Conservation (phyloP, 2,888 invertebrate species). For the Camptogramma bilineatum region DNA sequence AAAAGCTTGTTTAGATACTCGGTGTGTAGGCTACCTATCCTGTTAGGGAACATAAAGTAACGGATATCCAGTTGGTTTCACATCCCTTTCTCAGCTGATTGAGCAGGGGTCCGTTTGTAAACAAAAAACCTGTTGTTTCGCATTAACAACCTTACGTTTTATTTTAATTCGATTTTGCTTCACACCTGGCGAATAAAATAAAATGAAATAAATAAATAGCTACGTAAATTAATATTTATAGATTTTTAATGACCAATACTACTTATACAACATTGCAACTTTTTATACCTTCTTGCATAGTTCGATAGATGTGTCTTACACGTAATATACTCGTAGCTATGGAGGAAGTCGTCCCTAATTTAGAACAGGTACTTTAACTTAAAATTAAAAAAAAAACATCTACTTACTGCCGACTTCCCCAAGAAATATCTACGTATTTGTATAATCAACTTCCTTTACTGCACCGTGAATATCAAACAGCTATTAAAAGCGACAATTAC, state of each 20-base stretch:
- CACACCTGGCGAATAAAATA: background rate
- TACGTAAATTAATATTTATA: no score
- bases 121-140: constrained; percentile 20
- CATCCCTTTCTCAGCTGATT: constrained; percentile 36
- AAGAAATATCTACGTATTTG: constrained; percentile 2
- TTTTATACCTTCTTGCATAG: no score
- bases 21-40: background rate
- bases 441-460: constrained; percentile 32
- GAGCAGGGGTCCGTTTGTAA: constrained; percentile 26
- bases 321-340: no score
- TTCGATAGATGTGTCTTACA: no score
- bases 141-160: constrained; percentile 10
- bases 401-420: background rate
- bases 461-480: constrained; percentile 44
- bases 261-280: no score
- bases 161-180: background rate
- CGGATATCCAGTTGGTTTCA: constrained; percentile 36
- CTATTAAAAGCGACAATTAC: constrained; percentile 70
- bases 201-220: background rate
- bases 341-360: no score
- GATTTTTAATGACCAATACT: no score
- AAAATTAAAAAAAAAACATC: background rate
- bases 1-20: no score
- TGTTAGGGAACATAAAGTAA: constrained; percentile 16
- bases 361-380: background rate